Base-by-base conservation (phyloP, 2,888 invertebrate species). In the Punctoribates punctum region DNA sequence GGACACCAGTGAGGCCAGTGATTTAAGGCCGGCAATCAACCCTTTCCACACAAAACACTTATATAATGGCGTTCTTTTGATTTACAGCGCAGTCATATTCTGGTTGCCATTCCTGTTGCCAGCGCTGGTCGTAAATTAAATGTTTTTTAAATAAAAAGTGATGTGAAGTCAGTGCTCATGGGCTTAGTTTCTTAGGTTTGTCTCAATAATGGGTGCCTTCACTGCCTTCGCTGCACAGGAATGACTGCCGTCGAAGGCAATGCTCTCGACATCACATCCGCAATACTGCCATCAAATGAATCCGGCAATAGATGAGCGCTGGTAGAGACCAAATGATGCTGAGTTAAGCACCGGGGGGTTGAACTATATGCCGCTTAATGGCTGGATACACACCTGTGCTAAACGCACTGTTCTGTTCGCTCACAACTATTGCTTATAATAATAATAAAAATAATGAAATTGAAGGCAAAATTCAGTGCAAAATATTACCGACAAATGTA, bases 251-350 rank as follows among this genome's bases (percentile, higher is more conserved):
- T 67, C 15, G 15, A 46, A 46, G 46, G 20, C 72, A 72, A 48
- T 72, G 72, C 72, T 72, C 72, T 72, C 72, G 38, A 72, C 72
- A 72, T 72, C 48, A 72, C 72, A 72, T 72, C 72, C 72, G 72
- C 72, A 48, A 72, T 72, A 72, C 27, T 72, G 34, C 23, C 42
- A 72, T 72, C 72, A 48, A 72, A 72, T 67, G 38, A 38, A 72
- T 72, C 72, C 72, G 72, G 72, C 72, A 72, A 25, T 48, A 20
- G 42, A 67, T 72, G 38, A 67, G 65, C 38, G 38, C 65, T 42
- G 72, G 72, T 23, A 72, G 20, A 72, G 20, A 38, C 48, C 23
- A 25, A 72, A 72, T 72, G 72, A 72, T 72, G 72, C 72, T 72
- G 48, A 72, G 72, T 17, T 48, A 25, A 72, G 23, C 72, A 48